A percentile compares a stretch with the other conserved stretches of the same genome.
These are phyloP conservation scores for Oceanodroma leucorhoa DNA, from an alignment of 2,797 vertebrate species.

Conservation along the genomic window DNA sequence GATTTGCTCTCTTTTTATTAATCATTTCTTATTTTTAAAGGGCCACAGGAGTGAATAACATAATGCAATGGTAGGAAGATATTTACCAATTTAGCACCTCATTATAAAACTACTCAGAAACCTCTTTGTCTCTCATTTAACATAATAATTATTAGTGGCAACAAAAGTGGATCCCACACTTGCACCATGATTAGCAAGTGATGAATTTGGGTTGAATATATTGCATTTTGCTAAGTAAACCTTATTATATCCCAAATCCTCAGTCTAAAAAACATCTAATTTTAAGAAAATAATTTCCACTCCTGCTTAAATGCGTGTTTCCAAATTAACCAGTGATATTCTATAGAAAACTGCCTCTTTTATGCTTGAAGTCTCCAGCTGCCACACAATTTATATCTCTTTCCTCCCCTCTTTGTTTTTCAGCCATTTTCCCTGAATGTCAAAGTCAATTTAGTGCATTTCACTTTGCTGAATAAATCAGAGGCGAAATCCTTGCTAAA, in stretches of 20 bases:
- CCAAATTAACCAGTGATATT: slow-evolving; percentile 57
- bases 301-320: slow-evolving; percentile 56
- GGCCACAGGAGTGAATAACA: slow-evolving; percentile 36
- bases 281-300: slow-evolving; percentile 61
- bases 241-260: slow-evolving; percentile 21
- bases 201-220: slow-evolving; percentile 50
- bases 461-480: slow-evolving; percentile 88
- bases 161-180: slow-evolving; percentile 50
- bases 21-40: slow-evolving; percentile 60
- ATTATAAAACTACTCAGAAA: slow-evolving; percentile 66
- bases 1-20: slow-evolving; percentile 49
- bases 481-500: slow-evolving; percentile 89
- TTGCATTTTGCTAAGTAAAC: slow-evolving; percentile 48
- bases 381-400: slow-evolving; percentile 81
- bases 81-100: slow-evolving; percentile 62
- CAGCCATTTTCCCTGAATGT: slow-evolving; percentile 88
- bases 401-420: slow-evolving; percentile 81
- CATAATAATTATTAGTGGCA: slow-evolving; percentile 64
- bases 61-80: slow-evolving; percentile 31
- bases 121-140: slow-evolving; percentile 56
- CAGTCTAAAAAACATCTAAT: slow-evolving; percentile 26
- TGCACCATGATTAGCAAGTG: slow-evolving; percentile 54
- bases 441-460: slow-evolving; percentile 94
- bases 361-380: slow-evolving; percentile 74
- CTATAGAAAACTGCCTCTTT: slow-evolving; percentile 67